Base-by-base conservation (phyloP, 2,888 invertebrate genomes). In the Helobdella robusta region DNA sequence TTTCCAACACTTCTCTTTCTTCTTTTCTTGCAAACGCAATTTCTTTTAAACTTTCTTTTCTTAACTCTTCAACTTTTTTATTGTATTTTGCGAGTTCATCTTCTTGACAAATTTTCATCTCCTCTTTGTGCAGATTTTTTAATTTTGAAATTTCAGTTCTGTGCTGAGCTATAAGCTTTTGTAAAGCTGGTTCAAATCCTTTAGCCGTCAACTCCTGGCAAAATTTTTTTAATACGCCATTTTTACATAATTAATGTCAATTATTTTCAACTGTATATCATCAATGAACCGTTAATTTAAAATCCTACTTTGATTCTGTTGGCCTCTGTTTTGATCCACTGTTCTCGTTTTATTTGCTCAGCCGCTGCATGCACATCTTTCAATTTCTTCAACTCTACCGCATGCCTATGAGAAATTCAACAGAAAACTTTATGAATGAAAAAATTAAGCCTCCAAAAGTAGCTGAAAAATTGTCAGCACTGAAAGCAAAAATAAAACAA, bases 261-360 rank as follows among this genome's bases (percentile, higher is more conserved):
- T 15, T 8, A 20, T 11, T 52, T 52, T 11, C n/a, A n/a, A n/a
- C n/a, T n/a, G n/a, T n/a, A n/a, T n/a, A n/a, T n/a, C n/a, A n/a
- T n/a, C n/a, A n/a, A n/a, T n/a, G 23, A 52, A 52, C 52, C 52
- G 11, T 32, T 59, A 35, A 4, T 8, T 15, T 20, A 36, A 28
- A 5, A 15, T n/a, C n/a, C 5, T 62, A 78, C 79, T 74, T 80
- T 80, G n/a, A 80, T 80, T 72, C 77, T 78, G 70, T 79, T 79
- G 2, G 79, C 80, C 70, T 80, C 79, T 50, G 80, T 79, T 30
- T 78, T 78, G 67, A 80, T 79, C 80, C 80, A 80, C 69, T 76
- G 77, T 68, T 80, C 80, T 66, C 79, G 72, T 15, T 79, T 71
- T 50, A 80, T 68, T 67, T 80, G 79, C 66, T 80, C 80, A 23